A percentile compares a stretch with the other conserved stretches of the same genome.
Evolutionary conservation across 2,113 vertebrate species (phyloP).

Genomic region (Pyrgilauda ruficollis): DNA sequence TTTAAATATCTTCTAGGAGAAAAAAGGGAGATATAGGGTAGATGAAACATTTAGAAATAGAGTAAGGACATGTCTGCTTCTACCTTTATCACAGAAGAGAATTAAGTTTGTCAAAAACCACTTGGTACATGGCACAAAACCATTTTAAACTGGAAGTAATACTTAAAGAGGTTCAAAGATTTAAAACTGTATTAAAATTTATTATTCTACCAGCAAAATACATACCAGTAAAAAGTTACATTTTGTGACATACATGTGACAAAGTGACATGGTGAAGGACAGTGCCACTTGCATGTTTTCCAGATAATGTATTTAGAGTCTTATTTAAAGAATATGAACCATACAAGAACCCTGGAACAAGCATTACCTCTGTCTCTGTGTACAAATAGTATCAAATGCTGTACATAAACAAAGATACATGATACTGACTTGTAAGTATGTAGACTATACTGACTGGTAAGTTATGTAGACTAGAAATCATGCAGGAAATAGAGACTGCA

Average conservation of each 20-base stretch:
- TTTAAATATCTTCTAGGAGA: neutral
- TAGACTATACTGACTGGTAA: conserved; percentile 30
- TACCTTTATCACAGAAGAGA: neutral
- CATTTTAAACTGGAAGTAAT: neutral
- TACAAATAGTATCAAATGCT: conserved; percentile 57
- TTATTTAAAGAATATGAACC: conserved; percentile 62
- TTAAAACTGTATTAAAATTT: neutral
- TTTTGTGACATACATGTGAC: neutral
- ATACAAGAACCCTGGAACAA: conserved; percentile 32
- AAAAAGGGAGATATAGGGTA: neutral
- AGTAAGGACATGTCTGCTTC: neutral
- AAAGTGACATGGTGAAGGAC: neutral
- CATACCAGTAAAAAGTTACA: neutral
- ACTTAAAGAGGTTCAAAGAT: neutral
- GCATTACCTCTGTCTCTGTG: conserved; percentile 21
- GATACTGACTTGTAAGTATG: conserved; percentile 47
- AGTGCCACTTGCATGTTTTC: neutral
- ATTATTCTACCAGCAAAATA: neutral
- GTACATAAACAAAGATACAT: conserved; percentile 55
- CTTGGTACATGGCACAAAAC: neutral
- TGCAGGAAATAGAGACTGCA: conserved; percentile 5
- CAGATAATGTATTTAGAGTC: conserved; percentile 31
- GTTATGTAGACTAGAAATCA: conserved; percentile 33
- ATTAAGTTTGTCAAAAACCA: neutral
- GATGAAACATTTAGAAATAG: neutral